Evolutionary conservation across 2,888 invertebrate species (phyloP).

Genomic region (Phlogophora meticulosa): DNA sequence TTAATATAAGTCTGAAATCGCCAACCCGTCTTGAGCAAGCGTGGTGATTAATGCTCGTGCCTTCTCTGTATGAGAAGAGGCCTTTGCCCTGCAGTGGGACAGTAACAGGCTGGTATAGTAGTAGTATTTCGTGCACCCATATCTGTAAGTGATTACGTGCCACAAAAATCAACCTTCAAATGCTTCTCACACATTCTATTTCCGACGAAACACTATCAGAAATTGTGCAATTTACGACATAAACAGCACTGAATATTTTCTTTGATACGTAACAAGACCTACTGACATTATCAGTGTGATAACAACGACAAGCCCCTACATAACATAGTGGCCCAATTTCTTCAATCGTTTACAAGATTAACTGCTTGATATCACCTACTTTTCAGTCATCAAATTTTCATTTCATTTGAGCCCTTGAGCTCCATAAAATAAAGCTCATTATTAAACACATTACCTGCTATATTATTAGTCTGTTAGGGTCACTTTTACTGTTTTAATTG

Average conservation of each 20-base stretch:
- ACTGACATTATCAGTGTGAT: constrained; percentile 43
- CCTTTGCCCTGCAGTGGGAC: no score
- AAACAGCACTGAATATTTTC: constrained; percentile 19
- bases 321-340: constrained; percentile 51
- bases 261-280: constrained; percentile 11
- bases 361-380: constrained; percentile 3
- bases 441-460: constrained; percentile 36
- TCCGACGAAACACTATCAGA: not conserved
- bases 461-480: constrained; percentile 37
- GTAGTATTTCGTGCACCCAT: no score
- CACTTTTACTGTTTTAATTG: constrained; percentile 51
- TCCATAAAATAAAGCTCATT: constrained; percentile 46
- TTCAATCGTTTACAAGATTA: constrained; percentile 44
- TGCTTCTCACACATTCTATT: not conserved
- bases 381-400: constrained; percentile 12
- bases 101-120: no score
- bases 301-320: constrained; percentile 42
- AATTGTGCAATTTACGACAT: constrained; percentile 7
- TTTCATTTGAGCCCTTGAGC: constrained; percentile 22
- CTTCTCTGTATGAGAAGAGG: no score
- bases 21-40: no score
- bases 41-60: no score
- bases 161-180: not conserved
- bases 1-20: no score
- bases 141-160: no score